Conservation (phyloP, 2,797 vertebrate genomes). For the Anas flavirostris region DNA sequence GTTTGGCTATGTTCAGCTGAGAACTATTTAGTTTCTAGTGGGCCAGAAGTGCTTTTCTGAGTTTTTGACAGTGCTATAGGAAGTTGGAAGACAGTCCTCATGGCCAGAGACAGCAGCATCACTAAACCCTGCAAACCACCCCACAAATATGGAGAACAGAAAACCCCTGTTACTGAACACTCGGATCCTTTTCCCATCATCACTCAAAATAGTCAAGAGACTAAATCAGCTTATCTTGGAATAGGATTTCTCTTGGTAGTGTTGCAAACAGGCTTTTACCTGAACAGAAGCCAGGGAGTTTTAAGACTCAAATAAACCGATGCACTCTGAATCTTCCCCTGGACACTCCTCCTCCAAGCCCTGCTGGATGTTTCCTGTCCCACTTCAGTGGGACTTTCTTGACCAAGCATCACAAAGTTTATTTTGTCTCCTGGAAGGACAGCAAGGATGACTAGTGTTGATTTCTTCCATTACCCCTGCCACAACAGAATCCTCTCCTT, state of each 20-base stretch:
- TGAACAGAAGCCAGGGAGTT: neutral
- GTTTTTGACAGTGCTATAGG: neutral
- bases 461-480: neutral
- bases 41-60: neutral
- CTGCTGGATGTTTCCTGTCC: neutral
- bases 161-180: neutral
- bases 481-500: neutral
- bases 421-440: neutral
- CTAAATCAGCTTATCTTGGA: neutral
- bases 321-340: neutral
- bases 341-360: neutral
- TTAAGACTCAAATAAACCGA: neutral
- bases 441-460: fast-evolving
- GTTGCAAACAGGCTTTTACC: neutral
- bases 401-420: neutral
- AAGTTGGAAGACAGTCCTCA: neutral
- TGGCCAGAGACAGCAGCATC: neutral
- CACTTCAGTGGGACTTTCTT: neutral
- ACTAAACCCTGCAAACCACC: neutral
- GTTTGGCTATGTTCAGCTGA: neutral
- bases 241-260: neutral
- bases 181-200: neutral
- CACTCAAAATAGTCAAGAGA: neutral
- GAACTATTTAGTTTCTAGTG: neutral
- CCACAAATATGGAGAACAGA: neutral